Base-by-base conservation (phyloP, 2,113 vertebrate species). In the Noturus placidus region DNA sequence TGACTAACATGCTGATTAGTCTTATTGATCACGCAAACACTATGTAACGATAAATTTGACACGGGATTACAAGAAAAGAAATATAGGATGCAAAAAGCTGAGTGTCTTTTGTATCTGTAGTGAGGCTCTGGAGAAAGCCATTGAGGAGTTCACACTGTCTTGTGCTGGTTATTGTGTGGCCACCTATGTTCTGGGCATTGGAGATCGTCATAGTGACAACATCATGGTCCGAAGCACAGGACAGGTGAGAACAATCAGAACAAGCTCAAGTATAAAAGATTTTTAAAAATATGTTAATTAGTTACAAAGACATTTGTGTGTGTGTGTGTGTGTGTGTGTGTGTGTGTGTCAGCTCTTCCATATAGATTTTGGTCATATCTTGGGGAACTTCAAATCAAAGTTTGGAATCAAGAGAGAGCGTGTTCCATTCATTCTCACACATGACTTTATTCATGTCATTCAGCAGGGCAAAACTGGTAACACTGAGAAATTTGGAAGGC, bases 141-240 rank as follows among this genome's bases (percentile, higher is more conserved):
- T 99, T 80, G 98, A 99, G 90, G 97, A 99, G 93, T 99, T 99
- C 92, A 99, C 98, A 20, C 92, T 99, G 81, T 99, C 98, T 14
- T 99, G 98, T 92, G 98, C 98, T 92, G 98, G 98, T 95, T 99
- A 99, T 97, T 99, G 98, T 96, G 98, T 99, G 95, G 98, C 98
- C 94, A 99, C 98, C 7, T 99, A 99, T 0, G 98, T 99, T 22
- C 93, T 99, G 88, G 98, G 98, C 38, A 99, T 99, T 54, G 98
- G 98, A 88, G 98, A 99, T 95, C 95, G 98, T 76, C 98, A 99
- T 92, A 99, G 98, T 74, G 98, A 99, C 95, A 99, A 99, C 90
- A 99, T 99, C 94, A 99, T 99, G 98, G 97, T 99, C 90, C 96
- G 97, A 91, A 99, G 99, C 95, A 99, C 96, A 0, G 98, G 98